A percentile compares a stretch with the other conserved stretches of the same genome.
These are phyloP conservation scores for Drosophila pandora DNA, from an alignment of 1,140 invertebrate species.

Conservation along the genomic window DNA sequence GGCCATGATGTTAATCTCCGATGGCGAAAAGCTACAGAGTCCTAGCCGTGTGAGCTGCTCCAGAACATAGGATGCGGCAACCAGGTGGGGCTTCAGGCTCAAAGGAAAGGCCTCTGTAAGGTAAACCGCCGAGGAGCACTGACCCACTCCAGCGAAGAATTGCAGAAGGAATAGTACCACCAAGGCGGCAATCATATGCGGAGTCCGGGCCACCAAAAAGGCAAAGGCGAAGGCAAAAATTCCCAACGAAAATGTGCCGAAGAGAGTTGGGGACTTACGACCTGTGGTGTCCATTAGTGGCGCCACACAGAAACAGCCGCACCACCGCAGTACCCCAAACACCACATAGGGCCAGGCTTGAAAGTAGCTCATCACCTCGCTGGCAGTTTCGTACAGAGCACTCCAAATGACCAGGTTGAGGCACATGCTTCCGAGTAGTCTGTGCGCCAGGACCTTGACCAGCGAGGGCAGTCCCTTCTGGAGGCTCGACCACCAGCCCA, in stretches of 20 bases:
- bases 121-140: conserved; percentile 64
- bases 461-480: conserved; percentile 46
- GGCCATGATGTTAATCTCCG: conserved; percentile 4
- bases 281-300: conserved; percentile 63
- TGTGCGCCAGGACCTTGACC: conserved; percentile 53
- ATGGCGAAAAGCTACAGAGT: conserved; percentile 37
- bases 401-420: conserved; percentile 54
- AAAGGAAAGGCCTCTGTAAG: conserved; percentile 74
- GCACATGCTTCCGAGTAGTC: conserved; percentile 48
- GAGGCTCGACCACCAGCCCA: conserved; percentile 19
- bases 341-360: conserved; percentile 65
- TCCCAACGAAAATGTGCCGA: conserved; percentile 58
- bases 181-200: conserved; percentile 48
- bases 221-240: conserved; percentile 61
- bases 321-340: conserved; percentile 53
- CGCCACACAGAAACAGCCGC: conserved; percentile 48
- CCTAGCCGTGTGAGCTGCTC: conserved; percentile 54
- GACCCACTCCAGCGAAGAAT: conserved; percentile 57
- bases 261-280: conserved; percentile 62
- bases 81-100: conserved; percentile 56
- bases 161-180: conserved; percentile 56
- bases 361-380: conserved; percentile 25
- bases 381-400: conserved; percentile 37
- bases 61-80: conserved; percentile 54
- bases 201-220: conserved; percentile 28